Conservation (phyloP, 2,888 invertebrate genomes). For the Ellobium chinense region DNA sequence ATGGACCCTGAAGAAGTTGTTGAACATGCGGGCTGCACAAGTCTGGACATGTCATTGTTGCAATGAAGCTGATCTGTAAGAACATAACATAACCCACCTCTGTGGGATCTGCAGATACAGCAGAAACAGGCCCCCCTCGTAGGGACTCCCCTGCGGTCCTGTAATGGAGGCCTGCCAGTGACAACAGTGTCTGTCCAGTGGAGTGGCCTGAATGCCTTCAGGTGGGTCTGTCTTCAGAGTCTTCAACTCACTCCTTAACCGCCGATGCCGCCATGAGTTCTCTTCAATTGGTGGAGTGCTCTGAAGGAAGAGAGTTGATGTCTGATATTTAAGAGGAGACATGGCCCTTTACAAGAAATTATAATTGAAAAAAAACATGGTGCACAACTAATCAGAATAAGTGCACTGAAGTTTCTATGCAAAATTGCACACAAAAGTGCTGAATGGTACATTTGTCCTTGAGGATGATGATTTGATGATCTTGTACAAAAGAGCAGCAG, state of each 20-base stretch:
- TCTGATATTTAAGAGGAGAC: no score
- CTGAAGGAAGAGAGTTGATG: constrained; percentile 48
- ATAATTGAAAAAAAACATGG: not conserved
- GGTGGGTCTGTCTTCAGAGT: constrained; percentile 85
- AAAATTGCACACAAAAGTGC: no score
- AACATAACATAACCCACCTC: constrained; percentile 72
- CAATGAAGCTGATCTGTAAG: no score
- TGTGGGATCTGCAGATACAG: constrained; percentile 92
- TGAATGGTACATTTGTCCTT: no score
- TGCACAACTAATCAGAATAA: not conserved
- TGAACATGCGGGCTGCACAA: no score
- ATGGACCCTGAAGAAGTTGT: no score
- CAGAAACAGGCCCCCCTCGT: constrained; percentile 95
- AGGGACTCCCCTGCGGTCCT: constrained; percentile 94
- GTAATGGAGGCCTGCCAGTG: constrained; percentile 97
- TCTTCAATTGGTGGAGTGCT: constrained; percentile 82
- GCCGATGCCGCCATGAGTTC: constrained; percentile 89
- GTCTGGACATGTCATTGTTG: no score
- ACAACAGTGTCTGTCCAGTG: constrained; percentile 88
- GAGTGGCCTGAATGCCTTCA: constrained; percentile 90
- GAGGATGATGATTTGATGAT: no score
- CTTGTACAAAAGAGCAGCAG: no score
- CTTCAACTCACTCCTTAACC: constrained; percentile 88
- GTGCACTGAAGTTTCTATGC: no score
- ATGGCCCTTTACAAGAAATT: no score